Evolutionary conservation across 2,113 vertebrate species (phyloP).

Genomic region (Camelus dromedarius): DNA sequence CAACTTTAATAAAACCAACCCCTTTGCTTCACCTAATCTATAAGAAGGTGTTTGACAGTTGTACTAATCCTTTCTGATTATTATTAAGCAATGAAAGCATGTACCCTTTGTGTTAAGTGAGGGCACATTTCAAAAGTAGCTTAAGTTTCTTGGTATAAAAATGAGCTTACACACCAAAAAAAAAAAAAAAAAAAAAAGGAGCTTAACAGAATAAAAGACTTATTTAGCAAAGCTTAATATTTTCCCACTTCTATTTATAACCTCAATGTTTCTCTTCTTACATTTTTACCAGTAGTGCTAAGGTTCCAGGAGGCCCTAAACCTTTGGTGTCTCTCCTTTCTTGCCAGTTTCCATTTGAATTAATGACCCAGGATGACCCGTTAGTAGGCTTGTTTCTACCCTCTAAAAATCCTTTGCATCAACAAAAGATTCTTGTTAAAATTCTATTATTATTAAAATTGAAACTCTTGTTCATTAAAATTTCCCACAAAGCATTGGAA

Average conservation of each 20-base stretch:
- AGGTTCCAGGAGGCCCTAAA: background rate
- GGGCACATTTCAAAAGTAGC: constrained; percentile 12
- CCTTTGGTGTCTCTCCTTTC: background rate
- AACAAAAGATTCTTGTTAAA: constrained; percentile 49
- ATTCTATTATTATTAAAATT: constrained; percentile 56
- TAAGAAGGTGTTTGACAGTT: background rate
- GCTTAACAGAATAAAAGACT: constrained; percentile 4
- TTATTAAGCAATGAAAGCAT: background rate
- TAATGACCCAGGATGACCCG: constrained; percentile 30
- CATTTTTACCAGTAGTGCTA: background rate
- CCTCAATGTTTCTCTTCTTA: constrained; percentile 15
- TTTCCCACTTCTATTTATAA: constrained; percentile 50
- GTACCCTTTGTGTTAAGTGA: constrained; percentile 29
- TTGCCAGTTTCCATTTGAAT: background rate
- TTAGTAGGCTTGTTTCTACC: background rate
- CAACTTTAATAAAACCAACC: background rate
- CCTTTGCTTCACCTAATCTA: background rate
- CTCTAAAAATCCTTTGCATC: background rate
- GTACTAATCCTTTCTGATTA: background rate
- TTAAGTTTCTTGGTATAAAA: constrained; percentile 62
- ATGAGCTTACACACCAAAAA: background rate
- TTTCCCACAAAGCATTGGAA: constrained; percentile 57
- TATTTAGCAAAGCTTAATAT: constrained; percentile 3
- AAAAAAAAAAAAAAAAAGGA: background rate
- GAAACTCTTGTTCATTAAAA: constrained; percentile 48